Conservation (phyloP, 2,888 invertebrate species). For the Brachyptera risi region DNA sequence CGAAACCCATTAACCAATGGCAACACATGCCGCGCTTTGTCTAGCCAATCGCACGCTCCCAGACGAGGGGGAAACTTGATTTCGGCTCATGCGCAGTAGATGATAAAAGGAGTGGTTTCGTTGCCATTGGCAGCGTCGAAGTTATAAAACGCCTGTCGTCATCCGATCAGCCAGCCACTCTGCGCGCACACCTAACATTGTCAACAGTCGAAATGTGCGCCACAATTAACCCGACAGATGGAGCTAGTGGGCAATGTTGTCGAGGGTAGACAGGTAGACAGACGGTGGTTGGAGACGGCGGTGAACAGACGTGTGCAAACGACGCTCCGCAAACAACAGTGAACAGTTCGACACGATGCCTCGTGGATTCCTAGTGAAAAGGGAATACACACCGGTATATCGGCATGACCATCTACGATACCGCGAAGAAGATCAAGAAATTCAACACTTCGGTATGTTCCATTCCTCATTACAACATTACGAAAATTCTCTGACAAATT, state of each 20-base stretch:
- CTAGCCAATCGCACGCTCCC: not conserved
- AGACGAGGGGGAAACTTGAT: not conserved
- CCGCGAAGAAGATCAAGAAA: conserved; percentile 1
- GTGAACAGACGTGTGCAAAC: conserved; percentile 1
- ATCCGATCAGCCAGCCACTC: not conserved
- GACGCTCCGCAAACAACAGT: not conserved
- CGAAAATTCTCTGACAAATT: not conserved
- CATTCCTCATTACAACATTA: conserved; percentile 10
- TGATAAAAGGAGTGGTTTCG: not conserved
- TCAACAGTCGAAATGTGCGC: not conserved
- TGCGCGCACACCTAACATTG: not conserved
- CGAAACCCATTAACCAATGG: not conserved
- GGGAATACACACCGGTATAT: conserved; percentile 20
- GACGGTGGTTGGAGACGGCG: conserved; percentile 4
- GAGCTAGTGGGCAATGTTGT: not conserved
- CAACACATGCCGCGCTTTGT: not conserved
- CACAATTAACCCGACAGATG: conserved; percentile 2
- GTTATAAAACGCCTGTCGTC: conserved; percentile 16
- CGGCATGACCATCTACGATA: conserved; percentile 12
- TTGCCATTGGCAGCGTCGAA: conserved; percentile 5
- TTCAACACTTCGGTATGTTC: conserved; percentile 5
- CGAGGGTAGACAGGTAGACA: not conserved
- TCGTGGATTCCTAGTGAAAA: conserved; percentile 32
- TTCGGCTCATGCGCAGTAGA: conserved; percentile 11
- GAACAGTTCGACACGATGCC: conserved; percentile 28